These are phyloP conservation scores for Knipowitschia caucasica DNA, from an alignment of 2,797 vertebrate species.

Conservation along the genomic window DNA sequence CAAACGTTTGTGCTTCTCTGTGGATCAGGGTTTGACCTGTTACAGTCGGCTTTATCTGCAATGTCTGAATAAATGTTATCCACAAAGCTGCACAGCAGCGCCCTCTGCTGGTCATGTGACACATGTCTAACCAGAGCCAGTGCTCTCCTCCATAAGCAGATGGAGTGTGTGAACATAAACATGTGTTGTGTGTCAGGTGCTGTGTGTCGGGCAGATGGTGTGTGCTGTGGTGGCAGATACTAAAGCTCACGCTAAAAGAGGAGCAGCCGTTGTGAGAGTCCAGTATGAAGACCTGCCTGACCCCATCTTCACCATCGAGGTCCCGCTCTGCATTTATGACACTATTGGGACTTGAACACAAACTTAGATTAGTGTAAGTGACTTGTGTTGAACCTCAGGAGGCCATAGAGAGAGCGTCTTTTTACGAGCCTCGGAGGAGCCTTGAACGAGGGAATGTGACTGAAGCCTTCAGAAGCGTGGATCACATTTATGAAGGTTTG, in stretches of 20 bases:
- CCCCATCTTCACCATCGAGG: slow-evolving; percentile 56
- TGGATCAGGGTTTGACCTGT: no score
- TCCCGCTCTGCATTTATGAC: no score
- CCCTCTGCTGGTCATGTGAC: no score
- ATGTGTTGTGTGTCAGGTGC: slow-evolving; percentile 25
- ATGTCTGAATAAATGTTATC: no score
- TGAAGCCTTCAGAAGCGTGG: slow-evolving; percentile 55
- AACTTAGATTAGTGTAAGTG: no score
- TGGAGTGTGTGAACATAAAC: neutral
- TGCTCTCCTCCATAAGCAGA: slow-evolving; percentile 29
- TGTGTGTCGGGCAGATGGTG: slow-evolving; percentile 52
- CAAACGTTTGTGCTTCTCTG: no score
- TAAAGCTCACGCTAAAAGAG: slow-evolving; percentile 46
- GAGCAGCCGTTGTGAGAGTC: slow-evolving; percentile 46
- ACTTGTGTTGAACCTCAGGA: slow-evolving; percentile 51
- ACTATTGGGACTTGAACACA: no score
- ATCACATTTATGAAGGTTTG: slow-evolving; percentile 69
- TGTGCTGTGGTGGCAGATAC: slow-evolving; percentile 49
- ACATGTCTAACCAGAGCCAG: slow-evolving; percentile 66
- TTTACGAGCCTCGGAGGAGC: slow-evolving; percentile 54
- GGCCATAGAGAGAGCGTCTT: slow-evolving; percentile 70
- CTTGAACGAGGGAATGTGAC: slow-evolving; percentile 65
- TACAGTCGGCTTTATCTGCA: no score
- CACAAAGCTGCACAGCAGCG: no score
- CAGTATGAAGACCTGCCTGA: slow-evolving; percentile 43